Evolutionary conservation across 1,140 invertebrate species (phyloP).

Genomic region (Nasonia vitripennis): DNA sequence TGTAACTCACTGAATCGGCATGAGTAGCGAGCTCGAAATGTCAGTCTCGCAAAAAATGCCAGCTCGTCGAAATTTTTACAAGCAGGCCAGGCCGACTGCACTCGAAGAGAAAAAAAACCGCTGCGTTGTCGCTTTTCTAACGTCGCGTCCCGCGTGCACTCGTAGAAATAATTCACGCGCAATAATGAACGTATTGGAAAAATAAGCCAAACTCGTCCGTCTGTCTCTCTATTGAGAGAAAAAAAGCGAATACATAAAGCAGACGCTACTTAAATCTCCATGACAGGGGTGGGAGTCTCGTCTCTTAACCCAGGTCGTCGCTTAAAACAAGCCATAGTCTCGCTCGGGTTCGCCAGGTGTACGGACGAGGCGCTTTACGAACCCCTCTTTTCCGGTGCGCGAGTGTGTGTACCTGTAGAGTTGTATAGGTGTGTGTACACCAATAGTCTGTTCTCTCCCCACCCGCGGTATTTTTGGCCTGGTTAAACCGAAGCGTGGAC

Average conservation of each 20-base stretch:
- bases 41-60: not conserved
- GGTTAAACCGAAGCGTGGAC: constrained; percentile 63
- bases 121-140: not conserved
- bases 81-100: not conserved
- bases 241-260: not conserved
- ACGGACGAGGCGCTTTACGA: constrained; percentile 47
- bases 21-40: not conserved
- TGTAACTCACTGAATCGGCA: not conserved
- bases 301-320: constrained; percentile 15
- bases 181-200: too few species aligned
- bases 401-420: not conserved
- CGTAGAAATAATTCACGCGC: too few species aligned
- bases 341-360: constrained; percentile 52
- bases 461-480: constrained; percentile 65
- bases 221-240: not conserved
- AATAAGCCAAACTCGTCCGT: too few species aligned
- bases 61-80: not conserved
- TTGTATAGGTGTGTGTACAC: not conserved
- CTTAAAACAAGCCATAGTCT: constrained; percentile 27
- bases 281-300: constrained; percentile 50
- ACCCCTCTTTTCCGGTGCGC: not conserved
- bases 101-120: not conserved
- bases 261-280: too few species aligned
- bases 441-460: constrained; percentile 55
- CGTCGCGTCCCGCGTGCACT: too few species aligned